Evolutionary conservation across 2,888 invertebrate genomes (phyloP).

Genomic region (Andrena dorsata): DNA sequence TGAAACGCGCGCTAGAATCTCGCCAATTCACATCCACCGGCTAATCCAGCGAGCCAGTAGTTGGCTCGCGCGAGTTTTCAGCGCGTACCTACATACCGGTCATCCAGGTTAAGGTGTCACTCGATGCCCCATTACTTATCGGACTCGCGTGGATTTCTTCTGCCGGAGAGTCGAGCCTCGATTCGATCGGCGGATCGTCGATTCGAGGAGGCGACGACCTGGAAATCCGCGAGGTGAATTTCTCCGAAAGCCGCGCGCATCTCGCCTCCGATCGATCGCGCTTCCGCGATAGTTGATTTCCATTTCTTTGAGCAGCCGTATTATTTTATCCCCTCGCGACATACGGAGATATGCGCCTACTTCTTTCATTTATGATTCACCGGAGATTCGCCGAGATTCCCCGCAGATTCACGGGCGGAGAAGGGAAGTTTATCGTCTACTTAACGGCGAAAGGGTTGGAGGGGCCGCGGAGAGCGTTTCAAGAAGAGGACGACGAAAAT

Average conservation of each 20-base stretch:
- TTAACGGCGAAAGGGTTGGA: neutral
- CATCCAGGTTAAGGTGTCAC: slow-evolving; percentile 80
- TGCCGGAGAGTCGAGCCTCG: slow-evolving; percentile 42
- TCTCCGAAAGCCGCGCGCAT: slow-evolving; percentile 24
- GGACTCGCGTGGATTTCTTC: slow-evolving; percentile 49
- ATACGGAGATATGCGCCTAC: neutral
- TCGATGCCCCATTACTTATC: slow-evolving; percentile 68
- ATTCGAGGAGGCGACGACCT: slow-evolving; percentile 53
- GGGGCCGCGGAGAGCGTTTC: too few species aligned
- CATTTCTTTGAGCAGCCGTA: neutral
- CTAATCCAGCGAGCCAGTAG: slow-evolving; percentile 69
- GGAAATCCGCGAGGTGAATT: slow-evolving; percentile 56
- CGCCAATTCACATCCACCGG: slow-evolving; percentile 77
- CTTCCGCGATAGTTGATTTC: neutral
- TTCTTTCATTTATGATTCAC: neutral
- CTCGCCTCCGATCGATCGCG: neutral
- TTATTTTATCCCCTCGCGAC: neutral
- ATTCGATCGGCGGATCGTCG: slow-evolving; percentile 47
- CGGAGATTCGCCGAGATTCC: neutral
- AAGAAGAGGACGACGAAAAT: slow-evolving; percentile 29
- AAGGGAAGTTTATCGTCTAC: neutral
- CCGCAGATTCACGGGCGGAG: neutral
- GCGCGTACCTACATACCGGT: slow-evolving; percentile 65
- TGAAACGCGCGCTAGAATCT: slow-evolving; percentile 80
- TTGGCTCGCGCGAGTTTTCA: slow-evolving; percentile 55